Evolutionary conservation across 2,888 invertebrate species (phyloP).

Genomic region (Polyommatus iphigenia): DNA sequence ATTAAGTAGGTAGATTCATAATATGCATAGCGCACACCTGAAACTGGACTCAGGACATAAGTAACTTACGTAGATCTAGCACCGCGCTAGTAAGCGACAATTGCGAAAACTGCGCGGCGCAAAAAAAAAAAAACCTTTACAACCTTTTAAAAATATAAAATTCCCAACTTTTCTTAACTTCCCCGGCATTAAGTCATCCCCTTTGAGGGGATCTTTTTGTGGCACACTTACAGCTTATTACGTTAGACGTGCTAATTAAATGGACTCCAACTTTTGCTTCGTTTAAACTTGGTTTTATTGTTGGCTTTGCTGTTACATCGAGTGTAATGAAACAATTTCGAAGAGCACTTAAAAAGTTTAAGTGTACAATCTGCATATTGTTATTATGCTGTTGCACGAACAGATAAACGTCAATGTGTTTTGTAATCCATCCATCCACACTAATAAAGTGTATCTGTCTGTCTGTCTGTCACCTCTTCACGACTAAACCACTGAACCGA

Average conservation of each 20-base stretch:
- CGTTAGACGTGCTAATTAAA: slow-evolving; percentile 3
- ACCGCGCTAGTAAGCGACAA: too few relatives aligned
- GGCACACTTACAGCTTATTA: neutral
- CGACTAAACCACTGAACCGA: too few relatives aligned
- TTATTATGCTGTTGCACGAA: neutral
- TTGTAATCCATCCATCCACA: too few relatives aligned
- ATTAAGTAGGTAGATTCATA: too few relatives aligned
- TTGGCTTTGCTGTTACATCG: neutral
- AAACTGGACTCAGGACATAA: too few relatives aligned
- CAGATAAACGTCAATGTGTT: too few relatives aligned
- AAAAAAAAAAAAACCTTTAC: too few relatives aligned
- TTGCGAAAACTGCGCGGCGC: too few relatives aligned
- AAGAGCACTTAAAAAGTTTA: neutral
- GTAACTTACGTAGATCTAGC: too few relatives aligned
- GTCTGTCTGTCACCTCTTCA: too few relatives aligned
- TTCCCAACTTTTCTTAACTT: slow-evolving; percentile 1
- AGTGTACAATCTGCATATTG: neutral
- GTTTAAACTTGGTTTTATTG: neutral
- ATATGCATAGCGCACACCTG: too few relatives aligned
- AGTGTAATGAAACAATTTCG: neutral
- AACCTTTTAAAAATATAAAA: neutral
- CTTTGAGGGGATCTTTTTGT: neutral
- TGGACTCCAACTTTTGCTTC: slow-evolving; percentile 25
- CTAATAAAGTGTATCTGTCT: too few relatives aligned
- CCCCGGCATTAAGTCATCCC: neutral